These are phyloP conservation scores for Ernsta delagoae DNA, from an alignment of 2,888 invertebrate genomes.

Conservation along the genomic window DNA sequence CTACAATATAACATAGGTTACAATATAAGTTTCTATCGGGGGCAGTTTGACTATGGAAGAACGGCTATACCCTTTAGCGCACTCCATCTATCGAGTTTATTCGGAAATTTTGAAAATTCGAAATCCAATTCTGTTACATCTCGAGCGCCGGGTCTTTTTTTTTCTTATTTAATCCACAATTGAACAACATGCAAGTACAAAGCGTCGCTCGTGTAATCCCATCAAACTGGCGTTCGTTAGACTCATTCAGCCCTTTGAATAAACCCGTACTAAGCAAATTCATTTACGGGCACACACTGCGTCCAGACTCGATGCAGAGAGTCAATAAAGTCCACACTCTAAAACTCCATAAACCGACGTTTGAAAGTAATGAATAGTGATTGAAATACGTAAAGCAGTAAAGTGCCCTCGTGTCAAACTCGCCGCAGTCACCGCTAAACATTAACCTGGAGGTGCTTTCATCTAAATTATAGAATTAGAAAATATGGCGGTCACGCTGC, in stretches of 20 bases:
- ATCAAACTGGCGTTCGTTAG: conserved; percentile 14
- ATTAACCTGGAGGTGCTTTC: background rate
- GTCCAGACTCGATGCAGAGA: background rate
- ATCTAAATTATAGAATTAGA: background rate
- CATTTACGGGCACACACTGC: conserved; percentile 2
- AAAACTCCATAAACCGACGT: background rate
- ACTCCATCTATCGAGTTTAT: no score
- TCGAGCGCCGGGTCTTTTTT: background rate
- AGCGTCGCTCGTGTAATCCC: conserved; percentile 1
- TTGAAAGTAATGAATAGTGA: conserved; percentile 16
- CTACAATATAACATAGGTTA: no score
- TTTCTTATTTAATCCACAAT: background rate
- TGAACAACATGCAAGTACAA: conserved; percentile 1
- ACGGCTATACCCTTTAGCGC: no score
- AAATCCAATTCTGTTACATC: background rate
- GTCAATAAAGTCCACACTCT: conserved; percentile 15
- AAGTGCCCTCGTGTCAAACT: background rate
- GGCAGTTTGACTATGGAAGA: no score
- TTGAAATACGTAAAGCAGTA: background rate
- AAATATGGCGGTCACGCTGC: conserved; percentile 4
- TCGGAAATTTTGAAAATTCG: no score
- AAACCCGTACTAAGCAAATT: conserved; percentile 17
- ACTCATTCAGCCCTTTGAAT: conserved; percentile 7
- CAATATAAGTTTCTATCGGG: no score
- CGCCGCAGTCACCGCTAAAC: background rate